Percentiles rank a stretch among this genome's conserved stretches.
Evolutionary conservation across 2,797 vertebrate species (phyloP).

Genomic region (Cottoperca gobio): DNA sequence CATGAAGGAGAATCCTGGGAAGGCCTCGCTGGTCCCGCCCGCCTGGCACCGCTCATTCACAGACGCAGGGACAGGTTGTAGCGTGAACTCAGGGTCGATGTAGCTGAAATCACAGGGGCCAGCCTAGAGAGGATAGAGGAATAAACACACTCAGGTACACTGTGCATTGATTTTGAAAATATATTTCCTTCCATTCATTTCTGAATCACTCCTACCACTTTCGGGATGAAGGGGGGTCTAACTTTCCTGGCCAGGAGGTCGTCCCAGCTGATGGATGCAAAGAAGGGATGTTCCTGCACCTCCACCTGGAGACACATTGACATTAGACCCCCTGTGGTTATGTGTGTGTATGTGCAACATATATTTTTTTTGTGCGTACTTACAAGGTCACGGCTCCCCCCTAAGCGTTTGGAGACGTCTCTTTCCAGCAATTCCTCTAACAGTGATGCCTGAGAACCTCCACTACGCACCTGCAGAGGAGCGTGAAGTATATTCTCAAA

Average conservation of each 20-base stretch:
- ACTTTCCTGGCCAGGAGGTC: constrained; percentile 82
- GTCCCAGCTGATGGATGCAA: constrained; percentile 82
- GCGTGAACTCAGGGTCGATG: constrained; percentile 84
- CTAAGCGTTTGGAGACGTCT: constrained; percentile 79
- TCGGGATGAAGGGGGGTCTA: constrained; percentile 81
- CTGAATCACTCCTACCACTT: constrained; percentile 73
- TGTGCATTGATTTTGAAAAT: neutral
- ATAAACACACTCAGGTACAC: neutral
- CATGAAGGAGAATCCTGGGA: constrained; percentile 84
- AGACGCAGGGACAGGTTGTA: constrained; percentile 79
- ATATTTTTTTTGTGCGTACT: constrained; percentile 35
- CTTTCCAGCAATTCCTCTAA: constrained; percentile 81
- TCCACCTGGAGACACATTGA: constrained; percentile 73
- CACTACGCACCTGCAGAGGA: constrained; percentile 72
- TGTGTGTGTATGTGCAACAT: neutral
- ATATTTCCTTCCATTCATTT: neutral
- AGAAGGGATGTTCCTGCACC: constrained; percentile 83
- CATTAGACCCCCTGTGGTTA: constrained; percentile 3
- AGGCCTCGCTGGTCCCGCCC: constrained; percentile 58
- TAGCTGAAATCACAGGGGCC: constrained; percentile 82
- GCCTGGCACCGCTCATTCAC: constrained; percentile 66
- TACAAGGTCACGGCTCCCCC: constrained; percentile 80
- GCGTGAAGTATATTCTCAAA: constrained; percentile 85
- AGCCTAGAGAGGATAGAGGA: constrained; percentile 59
- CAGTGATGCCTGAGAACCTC: constrained; percentile 76